A percentile compares a stretch with the other conserved stretches of the same genome.
phyloP scores from a whole-genome alignment of 1,140 invertebrate species.

The Colletes gigas region DNA sequence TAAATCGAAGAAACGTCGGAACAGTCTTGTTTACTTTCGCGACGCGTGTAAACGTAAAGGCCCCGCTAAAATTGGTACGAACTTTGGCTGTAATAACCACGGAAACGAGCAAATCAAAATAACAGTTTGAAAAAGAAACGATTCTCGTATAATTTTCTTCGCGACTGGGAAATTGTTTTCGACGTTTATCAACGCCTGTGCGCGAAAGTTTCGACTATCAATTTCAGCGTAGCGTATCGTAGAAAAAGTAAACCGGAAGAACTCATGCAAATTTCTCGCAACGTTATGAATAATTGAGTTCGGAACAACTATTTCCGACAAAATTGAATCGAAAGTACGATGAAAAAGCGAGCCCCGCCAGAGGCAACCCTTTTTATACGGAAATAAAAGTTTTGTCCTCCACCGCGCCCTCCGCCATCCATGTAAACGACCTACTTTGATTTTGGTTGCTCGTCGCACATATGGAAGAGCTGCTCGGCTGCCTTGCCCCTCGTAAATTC shows the following conservation, averaged over 20 bases:
- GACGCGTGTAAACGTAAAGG: too few relatives aligned
- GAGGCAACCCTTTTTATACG: conserved; percentile 32
- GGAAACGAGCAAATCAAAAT: too few relatives aligned
- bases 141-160: too few relatives aligned
- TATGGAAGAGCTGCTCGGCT: neutral
- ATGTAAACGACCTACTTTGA: conserved; percentile 55
- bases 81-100: too few relatives aligned
- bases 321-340: neutral
- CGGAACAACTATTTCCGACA: conserved; percentile 1
- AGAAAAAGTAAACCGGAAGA: neutral
- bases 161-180: too few relatives aligned
- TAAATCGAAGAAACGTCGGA: neutral
- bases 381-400: conserved; percentile 68
- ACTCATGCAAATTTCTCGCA: neutral
- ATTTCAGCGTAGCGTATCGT: neutral
- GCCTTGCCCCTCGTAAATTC: conserved; percentile 38
- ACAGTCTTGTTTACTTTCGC: too few relatives aligned
- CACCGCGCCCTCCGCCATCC: conserved; percentile 4
- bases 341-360: neutral
- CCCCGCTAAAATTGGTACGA: too few relatives aligned
- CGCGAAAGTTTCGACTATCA: neutral
- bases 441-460: conserved; percentile 28
- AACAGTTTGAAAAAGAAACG: too few relatives aligned
- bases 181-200: too few relatives aligned
- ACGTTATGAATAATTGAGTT: conserved; percentile 31